Base-by-base conservation (phyloP, 2,888 invertebrate genomes). In the Xanthorhoe spadicearia region DNA sequence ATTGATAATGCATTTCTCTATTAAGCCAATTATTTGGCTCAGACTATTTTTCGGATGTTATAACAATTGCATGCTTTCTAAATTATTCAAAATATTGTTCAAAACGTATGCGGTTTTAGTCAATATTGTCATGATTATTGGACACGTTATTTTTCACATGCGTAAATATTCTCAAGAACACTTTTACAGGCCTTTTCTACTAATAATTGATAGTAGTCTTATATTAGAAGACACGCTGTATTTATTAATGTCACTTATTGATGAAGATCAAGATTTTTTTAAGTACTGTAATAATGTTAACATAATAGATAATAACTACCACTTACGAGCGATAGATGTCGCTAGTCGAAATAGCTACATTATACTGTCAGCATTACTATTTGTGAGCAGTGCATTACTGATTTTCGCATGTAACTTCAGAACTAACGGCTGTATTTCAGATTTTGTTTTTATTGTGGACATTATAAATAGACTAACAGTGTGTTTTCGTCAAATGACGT, bases 331-430 rank as follows among this genome's bases (percentile, higher is more conserved):
- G 15, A n/a, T 23, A 8, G 56, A 56, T 23, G 15, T 56, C 23
- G n/a, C 46, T 0, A 38, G 46, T 46, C 8, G 15, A n/a, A 56
- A 15, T 23, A 19, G 15, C 5, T 48, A 48, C 17, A 23, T 46
- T 23, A 9, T 56, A 46, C 15, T 56, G 15, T 56, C 46, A 17
- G 9, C 15, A 28, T 46, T 56, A n/a, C 15, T 56, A 56, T 28
- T 56, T 28, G 13, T 10, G 7, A 8, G n/a, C 1, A 17, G 18
- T 43, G 13, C n/a, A 18, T 18, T 19, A 38, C 7, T 43, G 10
- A 35, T 9, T 7, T 54, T 13, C 3, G 13, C 38, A 10, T 54
- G 18, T 38, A 2, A 15, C 17, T 35, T 17, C 0, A 54, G 18
- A 54, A 2, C 13, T 13, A 1, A 9, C 13, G 13, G 18, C 18